phyloP scores from a whole-genome alignment of 2,888 invertebrate genomes.

The Hymenopus coronatus region DNA sequence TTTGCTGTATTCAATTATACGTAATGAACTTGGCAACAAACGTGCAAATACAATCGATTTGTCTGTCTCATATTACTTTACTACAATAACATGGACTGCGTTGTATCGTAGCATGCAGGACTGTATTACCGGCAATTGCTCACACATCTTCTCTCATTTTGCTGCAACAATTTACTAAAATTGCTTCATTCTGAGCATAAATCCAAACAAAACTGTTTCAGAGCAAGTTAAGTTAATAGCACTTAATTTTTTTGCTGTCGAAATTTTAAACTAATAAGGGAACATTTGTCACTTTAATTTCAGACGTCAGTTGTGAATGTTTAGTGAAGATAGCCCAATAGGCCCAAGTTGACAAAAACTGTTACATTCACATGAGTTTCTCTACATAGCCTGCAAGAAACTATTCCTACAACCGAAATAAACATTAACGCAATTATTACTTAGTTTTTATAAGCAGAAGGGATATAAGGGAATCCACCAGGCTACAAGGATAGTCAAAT shows the following conservation, averaged over 20 bases:
- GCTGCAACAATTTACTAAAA: neutral
- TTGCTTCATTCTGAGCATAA: neutral
- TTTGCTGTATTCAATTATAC: neutral
- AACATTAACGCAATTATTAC: no score
- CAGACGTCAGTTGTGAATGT: no score
- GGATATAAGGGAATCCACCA: no score
- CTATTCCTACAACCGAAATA: no score
- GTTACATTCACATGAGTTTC: no score
- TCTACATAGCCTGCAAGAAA: no score
- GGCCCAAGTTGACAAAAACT: no score
- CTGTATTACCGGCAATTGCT: neutral
- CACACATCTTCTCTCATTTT: neutral
- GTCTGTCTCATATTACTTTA: neutral
- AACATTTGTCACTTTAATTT: no score
- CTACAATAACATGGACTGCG: neutral
- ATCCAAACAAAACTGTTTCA: neutral
- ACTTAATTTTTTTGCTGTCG: neutral
- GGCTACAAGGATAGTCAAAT: no score
- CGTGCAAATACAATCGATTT: neutral
- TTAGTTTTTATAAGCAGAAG: no score
- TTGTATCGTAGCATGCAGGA: neutral
- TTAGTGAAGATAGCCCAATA: no score
- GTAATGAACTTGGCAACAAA: neutral
- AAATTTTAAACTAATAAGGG: neutral
- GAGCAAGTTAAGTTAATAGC: neutral